phyloP scores from a whole-genome alignment of 2,888 invertebrate genomes.

The Plusia festucae region DNA sequence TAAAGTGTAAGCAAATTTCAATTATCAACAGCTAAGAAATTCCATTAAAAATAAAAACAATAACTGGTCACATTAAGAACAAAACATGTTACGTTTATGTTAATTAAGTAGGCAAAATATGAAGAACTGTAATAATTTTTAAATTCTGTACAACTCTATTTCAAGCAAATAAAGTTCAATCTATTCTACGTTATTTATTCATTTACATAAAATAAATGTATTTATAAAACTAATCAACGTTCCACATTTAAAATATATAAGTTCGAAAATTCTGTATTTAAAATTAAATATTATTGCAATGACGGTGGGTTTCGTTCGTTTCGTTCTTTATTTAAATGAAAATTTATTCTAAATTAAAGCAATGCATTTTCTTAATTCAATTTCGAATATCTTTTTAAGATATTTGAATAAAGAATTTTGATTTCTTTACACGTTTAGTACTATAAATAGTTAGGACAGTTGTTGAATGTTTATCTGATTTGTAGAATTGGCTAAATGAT shows the following conservation, averaged over 20 bases:
- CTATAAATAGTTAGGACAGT: too few relatives aligned
- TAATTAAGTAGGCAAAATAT: too few relatives aligned
- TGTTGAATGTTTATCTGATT: background rate
- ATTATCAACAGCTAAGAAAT: too few relatives aligned
- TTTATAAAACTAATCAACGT: background rate
- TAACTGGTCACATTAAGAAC: background rate
- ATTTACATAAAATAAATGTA: too few relatives aligned
- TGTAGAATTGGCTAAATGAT: background rate
- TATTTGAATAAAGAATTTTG: background rate
- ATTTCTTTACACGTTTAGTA: background rate
- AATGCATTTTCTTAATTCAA: background rate
- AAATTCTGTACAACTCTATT: too few relatives aligned
- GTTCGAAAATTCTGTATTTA: slow-evolving; percentile 41
- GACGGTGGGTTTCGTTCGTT: slow-evolving; percentile 9
- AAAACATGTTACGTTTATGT: too few relatives aligned
- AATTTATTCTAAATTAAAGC: background rate
- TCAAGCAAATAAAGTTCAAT: too few relatives aligned
- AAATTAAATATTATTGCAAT: slow-evolving; percentile 27
- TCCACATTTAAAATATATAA: background rate
- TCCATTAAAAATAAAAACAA: background rate
- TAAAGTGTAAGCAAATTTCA: too few relatives aligned
- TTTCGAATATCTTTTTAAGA: background rate
- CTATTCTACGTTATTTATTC: too few relatives aligned
- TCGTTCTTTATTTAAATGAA: slow-evolving; percentile 31
- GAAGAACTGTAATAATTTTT: too few relatives aligned